phyloP scores from a whole-genome alignment of 2,888 invertebrate species.

The Phaonia tiefii region DNA sequence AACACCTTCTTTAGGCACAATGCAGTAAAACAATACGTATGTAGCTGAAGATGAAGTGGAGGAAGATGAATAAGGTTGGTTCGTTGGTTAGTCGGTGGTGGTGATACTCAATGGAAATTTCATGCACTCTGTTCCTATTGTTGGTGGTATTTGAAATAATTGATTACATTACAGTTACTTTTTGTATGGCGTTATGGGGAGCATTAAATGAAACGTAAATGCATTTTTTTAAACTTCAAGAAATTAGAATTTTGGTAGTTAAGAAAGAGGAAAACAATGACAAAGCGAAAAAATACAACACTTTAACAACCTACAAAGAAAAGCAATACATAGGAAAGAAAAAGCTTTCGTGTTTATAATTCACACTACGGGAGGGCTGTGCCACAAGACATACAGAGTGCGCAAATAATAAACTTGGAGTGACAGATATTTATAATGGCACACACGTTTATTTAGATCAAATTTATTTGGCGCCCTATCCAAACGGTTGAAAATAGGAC shows the following conservation, averaged over 20 bases:
- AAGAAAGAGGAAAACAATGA: slow-evolving; percentile 21
- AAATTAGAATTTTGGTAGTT: slow-evolving; percentile 54
- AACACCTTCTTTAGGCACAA: slow-evolving; percentile 61
- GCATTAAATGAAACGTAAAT: slow-evolving; percentile 55
- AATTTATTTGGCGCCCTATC: too few relatives aligned
- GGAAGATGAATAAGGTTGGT: slow-evolving; percentile 52
- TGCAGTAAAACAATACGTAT: slow-evolving; percentile 27
- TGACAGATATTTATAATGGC: too few relatives aligned
- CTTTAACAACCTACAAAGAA: background rate
- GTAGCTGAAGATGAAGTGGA: slow-evolving; percentile 39
- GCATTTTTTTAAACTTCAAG: slow-evolving; percentile 30
- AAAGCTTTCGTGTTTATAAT: slow-evolving; percentile 52
- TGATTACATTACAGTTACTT: slow-evolving; percentile 68
- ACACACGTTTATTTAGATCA: too few relatives aligned
- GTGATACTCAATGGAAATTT: slow-evolving; percentile 55
- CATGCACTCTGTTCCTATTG: slow-evolving; percentile 23
- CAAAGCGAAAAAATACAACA: background rate
- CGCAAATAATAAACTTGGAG: background rate
- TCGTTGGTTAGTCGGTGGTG: slow-evolving; percentile 28
- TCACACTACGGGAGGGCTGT: slow-evolving; percentile 59
- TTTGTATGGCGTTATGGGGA: slow-evolving; percentile 49
- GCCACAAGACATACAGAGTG: background rate
- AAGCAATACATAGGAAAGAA: background rate
- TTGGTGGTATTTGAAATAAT: slow-evolving; percentile 48
- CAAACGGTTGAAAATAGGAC: too few relatives aligned